These are phyloP conservation scores for Acanthisitta chloris DNA, from an alignment of 2,113 vertebrate species.

Conservation along the genomic window DNA sequence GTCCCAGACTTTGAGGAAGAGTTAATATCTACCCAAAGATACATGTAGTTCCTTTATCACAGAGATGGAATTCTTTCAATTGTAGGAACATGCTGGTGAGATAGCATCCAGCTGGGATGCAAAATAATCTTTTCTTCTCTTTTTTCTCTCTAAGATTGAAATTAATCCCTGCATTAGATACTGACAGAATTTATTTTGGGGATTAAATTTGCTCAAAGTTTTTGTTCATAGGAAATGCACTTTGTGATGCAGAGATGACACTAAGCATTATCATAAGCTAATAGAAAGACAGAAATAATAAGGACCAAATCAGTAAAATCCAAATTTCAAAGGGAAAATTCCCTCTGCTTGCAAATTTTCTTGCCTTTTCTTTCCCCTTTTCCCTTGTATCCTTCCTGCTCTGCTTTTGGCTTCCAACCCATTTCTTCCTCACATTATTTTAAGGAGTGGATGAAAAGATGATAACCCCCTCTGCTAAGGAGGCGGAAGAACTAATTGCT, in stretches of 20 bases:
- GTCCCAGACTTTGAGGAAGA: not conserved
- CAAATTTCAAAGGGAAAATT: conserved; percentile 33
- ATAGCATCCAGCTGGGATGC: conserved; percentile 30
- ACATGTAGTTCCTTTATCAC: not conserved
- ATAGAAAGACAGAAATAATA: conserved; percentile 25
- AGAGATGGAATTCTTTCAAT: not conserved
- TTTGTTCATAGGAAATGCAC: conserved; percentile 34
- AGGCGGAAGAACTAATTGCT: conserved; percentile 71
- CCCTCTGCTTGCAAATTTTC: not conserved
- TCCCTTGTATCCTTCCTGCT: not conserved
- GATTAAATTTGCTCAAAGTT: conserved; percentile 45
- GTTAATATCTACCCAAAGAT: conserved; percentile 25
- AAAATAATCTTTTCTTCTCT: not conserved
- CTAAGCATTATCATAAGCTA: conserved; percentile 31
- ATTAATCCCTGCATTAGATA: conserved; percentile 49
- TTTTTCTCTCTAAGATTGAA: conserved; percentile 36
- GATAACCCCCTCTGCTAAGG: conserved; percentile 63
- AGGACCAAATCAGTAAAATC: conserved; percentile 26
- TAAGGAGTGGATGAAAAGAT: conserved; percentile 69
- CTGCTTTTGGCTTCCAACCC: conserved; percentile 38
- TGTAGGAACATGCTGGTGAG: conserved; percentile 15
- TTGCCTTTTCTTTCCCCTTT: not conserved
- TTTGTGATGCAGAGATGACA: not conserved
- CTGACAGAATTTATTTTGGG: conserved; percentile 15
- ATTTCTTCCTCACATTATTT: conserved; percentile 61